These are phyloP conservation scores for Onychomys torridus DNA, from an alignment of 2,797 vertebrate species.

Conservation along the genomic window DNA sequence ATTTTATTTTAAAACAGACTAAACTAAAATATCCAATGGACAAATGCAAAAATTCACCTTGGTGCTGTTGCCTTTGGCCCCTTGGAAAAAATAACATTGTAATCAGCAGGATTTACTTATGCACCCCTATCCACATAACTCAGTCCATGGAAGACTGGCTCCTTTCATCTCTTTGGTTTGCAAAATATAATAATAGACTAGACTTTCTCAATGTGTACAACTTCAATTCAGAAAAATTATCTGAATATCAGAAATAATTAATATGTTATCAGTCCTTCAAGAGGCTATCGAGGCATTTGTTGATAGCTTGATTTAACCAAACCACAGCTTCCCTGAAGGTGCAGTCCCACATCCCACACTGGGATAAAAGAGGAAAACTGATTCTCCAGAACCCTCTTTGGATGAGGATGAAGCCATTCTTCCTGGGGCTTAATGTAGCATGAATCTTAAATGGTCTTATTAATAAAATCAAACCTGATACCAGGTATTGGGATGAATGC, in stretches of 20 bases:
- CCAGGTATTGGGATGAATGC: too few relatives aligned
- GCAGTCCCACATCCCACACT: not conserved
- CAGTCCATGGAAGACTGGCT: not conserved
- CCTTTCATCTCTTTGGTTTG: not conserved
- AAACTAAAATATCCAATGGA: not conserved
- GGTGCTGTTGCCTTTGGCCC: not conserved
- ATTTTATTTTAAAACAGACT: not conserved
- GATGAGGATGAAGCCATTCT: not conserved
- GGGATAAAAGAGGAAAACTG: not conserved
- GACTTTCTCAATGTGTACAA: not conserved
- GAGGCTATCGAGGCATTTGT: not conserved
- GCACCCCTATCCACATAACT: not conserved
- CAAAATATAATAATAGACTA: not conserved
- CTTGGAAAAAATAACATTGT: too few relatives aligned
- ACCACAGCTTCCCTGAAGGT: not conserved
- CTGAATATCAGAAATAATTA: not conserved
- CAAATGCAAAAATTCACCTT: not conserved
- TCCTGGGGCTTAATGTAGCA: too few relatives aligned
- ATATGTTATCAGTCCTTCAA: not conserved
- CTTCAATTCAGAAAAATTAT: not conserved
- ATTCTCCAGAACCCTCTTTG: not conserved
- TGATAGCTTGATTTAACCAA: constrained; percentile 21
- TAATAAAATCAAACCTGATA: too few relatives aligned
- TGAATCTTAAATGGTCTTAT: too few relatives aligned
- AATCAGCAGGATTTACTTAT: not conserved